Conservation (phyloP, 1,140 invertebrate species). For the Drosophila ohnishii region DNA sequence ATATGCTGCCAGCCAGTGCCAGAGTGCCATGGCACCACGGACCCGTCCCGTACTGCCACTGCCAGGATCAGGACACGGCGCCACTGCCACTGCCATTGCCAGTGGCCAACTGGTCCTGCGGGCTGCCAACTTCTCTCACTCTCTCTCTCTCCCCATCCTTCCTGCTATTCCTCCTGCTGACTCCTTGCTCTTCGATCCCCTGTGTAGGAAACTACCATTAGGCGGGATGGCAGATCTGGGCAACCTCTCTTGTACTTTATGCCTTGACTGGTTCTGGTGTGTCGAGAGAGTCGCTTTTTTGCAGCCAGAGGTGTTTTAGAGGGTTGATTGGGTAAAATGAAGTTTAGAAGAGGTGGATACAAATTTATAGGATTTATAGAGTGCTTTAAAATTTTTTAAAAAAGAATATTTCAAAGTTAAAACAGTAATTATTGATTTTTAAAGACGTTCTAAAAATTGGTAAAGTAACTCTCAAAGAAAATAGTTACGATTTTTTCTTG, state of each 20-base stretch:
- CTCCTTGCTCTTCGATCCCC: constrained; percentile 73
- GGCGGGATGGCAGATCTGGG: constrained; percentile 62
- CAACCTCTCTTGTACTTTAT: constrained; percentile 68
- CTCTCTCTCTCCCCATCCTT: neutral
- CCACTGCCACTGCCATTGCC: constrained; percentile 37
- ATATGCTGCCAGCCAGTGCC: constrained; percentile 60
- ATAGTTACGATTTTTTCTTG: too few relatives aligned
- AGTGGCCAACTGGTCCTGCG: constrained; percentile 31
- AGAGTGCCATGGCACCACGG: constrained; percentile 25
- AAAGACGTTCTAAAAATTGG: too few relatives aligned
- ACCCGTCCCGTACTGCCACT: constrained; percentile 1
- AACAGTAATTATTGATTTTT: too few relatives aligned
- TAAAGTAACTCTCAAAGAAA: too few relatives aligned
- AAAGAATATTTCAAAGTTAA: neutral
- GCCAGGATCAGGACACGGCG: constrained; percentile 14
- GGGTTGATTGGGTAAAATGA: constrained; percentile 11
- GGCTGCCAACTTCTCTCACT: constrained; percentile 42
- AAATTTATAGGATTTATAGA: neutral
- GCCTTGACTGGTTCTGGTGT: constrained; percentile 34
- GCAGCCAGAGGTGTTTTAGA: constrained; percentile 20
- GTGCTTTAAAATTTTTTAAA: too few relatives aligned
- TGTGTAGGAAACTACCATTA: constrained; percentile 73
- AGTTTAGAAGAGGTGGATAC: neutral
- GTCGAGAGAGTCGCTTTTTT: constrained; percentile 29
- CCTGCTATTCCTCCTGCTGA: constrained; percentile 11